Conservation (phyloP, 1,140 invertebrate genomes). For the Zaprionus kolodkinae region DNA sequence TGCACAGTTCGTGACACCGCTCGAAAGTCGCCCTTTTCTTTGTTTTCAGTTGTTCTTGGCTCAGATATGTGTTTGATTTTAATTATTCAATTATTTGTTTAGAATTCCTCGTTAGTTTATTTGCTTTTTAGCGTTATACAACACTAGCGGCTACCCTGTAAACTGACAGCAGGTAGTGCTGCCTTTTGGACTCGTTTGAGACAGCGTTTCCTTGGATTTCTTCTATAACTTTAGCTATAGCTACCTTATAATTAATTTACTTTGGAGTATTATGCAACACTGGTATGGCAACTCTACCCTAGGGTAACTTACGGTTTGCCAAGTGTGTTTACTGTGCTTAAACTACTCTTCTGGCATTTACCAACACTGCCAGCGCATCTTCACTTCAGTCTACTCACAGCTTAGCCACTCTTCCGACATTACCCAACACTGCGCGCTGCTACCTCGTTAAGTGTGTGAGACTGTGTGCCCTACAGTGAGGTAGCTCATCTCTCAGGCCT, state of each 20-base stretch:
- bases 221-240: neutral
- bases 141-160: neutral
- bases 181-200: neutral
- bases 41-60: neutral
- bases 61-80: neutral
- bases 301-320: no score
- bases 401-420: neutral
- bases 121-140: neutral
- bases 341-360: neutral
- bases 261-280: neutral
- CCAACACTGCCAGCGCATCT: neutral
- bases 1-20: neutral
- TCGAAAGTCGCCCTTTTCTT: neutral
- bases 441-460: no score
- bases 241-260: neutral
- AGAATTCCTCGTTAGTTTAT: neutral
- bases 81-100: neutral
- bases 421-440: neutral
- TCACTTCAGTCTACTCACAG: neutral
- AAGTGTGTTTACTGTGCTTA: no score
- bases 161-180: neutral
- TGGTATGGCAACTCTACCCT: accelerated
- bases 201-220: neutral
- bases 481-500: neutral
- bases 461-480: conserved; percentile 7